These are phyloP conservation scores for Lepus americanus DNA, from an alignment of 2,113 vertebrate genomes.

Conservation along the genomic window DNA sequence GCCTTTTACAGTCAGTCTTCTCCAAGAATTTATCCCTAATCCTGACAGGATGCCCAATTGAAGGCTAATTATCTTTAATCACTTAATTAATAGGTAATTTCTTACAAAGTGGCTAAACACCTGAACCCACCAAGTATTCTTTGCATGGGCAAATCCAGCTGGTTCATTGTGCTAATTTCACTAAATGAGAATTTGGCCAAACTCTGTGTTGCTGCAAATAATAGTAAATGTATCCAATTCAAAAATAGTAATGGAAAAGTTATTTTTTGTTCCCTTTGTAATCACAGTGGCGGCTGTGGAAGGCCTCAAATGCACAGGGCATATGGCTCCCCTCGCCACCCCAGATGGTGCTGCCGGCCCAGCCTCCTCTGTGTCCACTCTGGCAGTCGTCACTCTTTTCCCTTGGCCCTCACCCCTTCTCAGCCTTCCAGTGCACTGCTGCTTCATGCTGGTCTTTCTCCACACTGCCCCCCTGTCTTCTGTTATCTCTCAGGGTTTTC, in stretches of 20 bases:
- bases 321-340: neutral
- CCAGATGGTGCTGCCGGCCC: neutral
- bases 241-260: conserved; percentile 58
- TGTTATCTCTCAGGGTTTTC: neutral
- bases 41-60: conserved; percentile 21
- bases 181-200: conserved; percentile 56
- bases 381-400: neutral
- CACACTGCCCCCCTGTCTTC: neutral
- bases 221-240: conserved; percentile 46
- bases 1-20: conserved; percentile 9
- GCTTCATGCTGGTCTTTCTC: neutral
- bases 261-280: conserved; percentile 32
- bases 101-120: conserved; percentile 62
- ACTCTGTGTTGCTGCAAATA: conserved; percentile 43
- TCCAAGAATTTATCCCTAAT: conserved; percentile 41
- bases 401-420: neutral
- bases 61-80: conserved; percentile 75
- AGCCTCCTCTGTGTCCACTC: accelerated
- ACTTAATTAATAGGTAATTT: conserved; percentile 77
- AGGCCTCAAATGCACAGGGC: neutral
- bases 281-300: neutral
- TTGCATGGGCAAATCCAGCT: conserved; percentile 41
- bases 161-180: conserved; percentile 30
- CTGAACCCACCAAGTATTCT: conserved; percentile 59
- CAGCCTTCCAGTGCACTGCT: neutral